Evolutionary conservation across 2,797 vertebrate species (phyloP).

Genomic region (Poecile montanus): DNA sequence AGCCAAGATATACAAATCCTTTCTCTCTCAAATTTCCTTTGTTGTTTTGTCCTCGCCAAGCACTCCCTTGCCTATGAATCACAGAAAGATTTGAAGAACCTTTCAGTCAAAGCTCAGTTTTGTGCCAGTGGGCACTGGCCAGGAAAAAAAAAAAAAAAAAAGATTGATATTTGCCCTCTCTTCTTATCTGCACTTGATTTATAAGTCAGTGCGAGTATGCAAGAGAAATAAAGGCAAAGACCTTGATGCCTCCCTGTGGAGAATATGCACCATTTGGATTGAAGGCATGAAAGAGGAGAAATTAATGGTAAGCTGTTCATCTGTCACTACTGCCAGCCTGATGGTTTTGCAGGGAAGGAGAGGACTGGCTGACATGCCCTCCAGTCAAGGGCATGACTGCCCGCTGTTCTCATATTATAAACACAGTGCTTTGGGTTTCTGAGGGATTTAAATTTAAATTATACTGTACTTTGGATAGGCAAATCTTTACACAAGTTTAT

Average conservation of each 20-base stretch:
- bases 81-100: conserved; percentile 71
- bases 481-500: conserved; percentile 76
- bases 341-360: conserved; percentile 77
- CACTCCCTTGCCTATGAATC: conserved; percentile 63
- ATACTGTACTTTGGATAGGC: conserved; percentile 67
- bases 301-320: conserved; percentile 88
- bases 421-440: conserved; percentile 72
- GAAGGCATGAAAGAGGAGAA: conserved; percentile 83
- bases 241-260: conserved; percentile 81
- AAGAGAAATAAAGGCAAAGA: conserved; percentile 82
- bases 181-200: conserved; percentile 83
- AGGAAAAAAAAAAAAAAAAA: conserved; percentile 50
- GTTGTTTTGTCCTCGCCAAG: conserved; percentile 66
- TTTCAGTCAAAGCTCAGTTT: conserved; percentile 73
- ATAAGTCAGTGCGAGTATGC: conserved; percentile 80
- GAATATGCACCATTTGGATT: conserved; percentile 81
- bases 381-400: conserved; percentile 85
- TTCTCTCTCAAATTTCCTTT: conserved; percentile 66
- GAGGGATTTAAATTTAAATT: conserved; percentile 79
- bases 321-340: conserved; percentile 86
- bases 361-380: conserved; percentile 81
- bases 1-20: conserved; percentile 61
- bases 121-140: conserved; percentile 70
- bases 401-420: conserved; percentile 79
- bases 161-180: conserved; percentile 79